Evolutionary conservation across 2,797 vertebrate genomes (phyloP), one percentile per base, ranked within the genome.

Genomic region (Hoplostethus mediterraneus): DNA sequence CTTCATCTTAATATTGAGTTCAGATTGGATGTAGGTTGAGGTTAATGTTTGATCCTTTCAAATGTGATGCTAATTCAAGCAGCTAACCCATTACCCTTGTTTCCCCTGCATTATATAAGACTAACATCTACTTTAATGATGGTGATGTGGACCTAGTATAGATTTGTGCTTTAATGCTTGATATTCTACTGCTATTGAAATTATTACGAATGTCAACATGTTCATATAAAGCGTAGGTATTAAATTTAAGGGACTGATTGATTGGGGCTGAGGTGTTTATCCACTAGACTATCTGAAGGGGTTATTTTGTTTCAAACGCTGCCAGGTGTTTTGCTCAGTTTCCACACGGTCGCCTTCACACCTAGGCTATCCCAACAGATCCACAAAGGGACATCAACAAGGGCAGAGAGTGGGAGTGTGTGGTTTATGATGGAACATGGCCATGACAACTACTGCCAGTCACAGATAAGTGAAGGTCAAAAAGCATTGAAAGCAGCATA

Each of bases 401-500:
- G 44, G 55, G 72, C 55, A 70, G 25, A 66, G 45, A 6, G 30
- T 10, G 51, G 51, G n/a, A 62, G 58, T 36, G 42, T 31, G 53
- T 0, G 45, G 16, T 55, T 53, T 40, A 17, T 59, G 54, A 53
- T 64, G 65, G 36, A 73, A 21, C 54, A 6, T n/a, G 40, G 75
- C 61, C 52, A 53, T 49, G 49, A 33, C 30, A 58, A 48, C 54
- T 58, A 44, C 31, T 36, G 17, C 44, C n/a, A 45, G 11, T 48
- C 65, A 30, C 28, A 61, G 68, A 77, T 74, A 73, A 63, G 6
- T 47, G 6, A 44, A 62, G 28, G 66, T 57, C 10, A 58, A 67
- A 21, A 52, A 53, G 31, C 42, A 70, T 25, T 3, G 8, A 13
- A 57, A 47, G 28, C 30, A 25, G 7, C 42, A 28, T 66, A 9